These are phyloP conservation scores for Zophobas morio DNA, from an alignment of 1,140 invertebrate genomes.

Conservation along the genomic window DNA sequence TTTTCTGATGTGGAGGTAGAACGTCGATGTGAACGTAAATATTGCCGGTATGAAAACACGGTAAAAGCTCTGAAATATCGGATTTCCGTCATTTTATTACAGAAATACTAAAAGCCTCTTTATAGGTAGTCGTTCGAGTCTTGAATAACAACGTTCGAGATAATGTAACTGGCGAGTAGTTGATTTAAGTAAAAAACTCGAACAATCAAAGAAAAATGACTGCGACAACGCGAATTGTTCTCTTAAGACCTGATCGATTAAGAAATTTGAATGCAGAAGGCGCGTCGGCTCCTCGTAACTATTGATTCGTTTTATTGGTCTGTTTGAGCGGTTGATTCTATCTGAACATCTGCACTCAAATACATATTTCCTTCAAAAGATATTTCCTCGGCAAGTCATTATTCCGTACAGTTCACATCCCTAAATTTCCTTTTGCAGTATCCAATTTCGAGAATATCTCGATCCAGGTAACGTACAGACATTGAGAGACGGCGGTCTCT, in stretches of 20 bases:
- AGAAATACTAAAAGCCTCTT: neutral
- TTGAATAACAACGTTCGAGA: neutral
- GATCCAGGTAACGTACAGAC: constrained; percentile 19
- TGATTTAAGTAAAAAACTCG: neutral
- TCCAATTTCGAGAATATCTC: constrained; percentile 38
- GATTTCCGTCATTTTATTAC: neutral
- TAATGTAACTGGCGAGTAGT: neutral
- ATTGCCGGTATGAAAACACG: neutral
- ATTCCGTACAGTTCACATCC: constrained; percentile 25
- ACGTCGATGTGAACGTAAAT: neutral
- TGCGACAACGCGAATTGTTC: no score
- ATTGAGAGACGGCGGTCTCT: constrained; percentile 11
- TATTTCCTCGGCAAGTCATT: constrained; percentile 34
- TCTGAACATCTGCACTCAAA: constrained; percentile 23
- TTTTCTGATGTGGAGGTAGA: neutral
- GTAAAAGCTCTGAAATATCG: neutral
- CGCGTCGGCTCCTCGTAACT: neutral
- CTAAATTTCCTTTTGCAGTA: constrained; percentile 37
- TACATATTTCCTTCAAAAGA: constrained; percentile 26
- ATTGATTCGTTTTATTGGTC: constrained; percentile 24
- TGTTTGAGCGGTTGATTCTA: constrained; percentile 15
- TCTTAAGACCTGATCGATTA: neutral
- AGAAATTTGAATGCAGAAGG: constrained; percentile 31
- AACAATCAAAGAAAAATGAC: constrained; percentile 4
- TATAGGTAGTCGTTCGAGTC: neutral